A percentile compares a stretch with the other conserved stretches of the same genome.
phyloP scores from a whole-genome alignment of 2,113 vertebrate species.

The Rissa tridactyla region DNA sequence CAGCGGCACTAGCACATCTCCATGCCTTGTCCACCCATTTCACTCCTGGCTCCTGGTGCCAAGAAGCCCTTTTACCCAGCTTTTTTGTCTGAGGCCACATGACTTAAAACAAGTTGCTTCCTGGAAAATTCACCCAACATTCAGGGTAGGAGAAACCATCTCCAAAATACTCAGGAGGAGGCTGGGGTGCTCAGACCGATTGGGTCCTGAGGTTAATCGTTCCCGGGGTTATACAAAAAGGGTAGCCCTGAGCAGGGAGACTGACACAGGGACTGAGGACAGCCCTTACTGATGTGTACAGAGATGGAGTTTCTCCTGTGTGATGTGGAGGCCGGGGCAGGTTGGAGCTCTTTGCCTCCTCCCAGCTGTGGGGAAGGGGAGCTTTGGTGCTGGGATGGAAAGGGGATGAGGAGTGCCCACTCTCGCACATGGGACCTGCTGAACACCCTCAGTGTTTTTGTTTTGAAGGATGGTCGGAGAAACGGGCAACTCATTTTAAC shows the following conservation, averaged over 20 bases:
- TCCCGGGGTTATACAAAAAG: not conserved
- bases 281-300: not conserved
- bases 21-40: not conserved
- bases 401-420: rapidly evolving
- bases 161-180: not conserved
- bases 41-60: not conserved
- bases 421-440: not conserved
- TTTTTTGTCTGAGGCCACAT: not conserved
- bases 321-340: not conserved
- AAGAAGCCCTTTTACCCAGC: not conserved
- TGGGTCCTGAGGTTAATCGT: not conserved
- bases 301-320: not conserved
- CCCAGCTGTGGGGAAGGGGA: not conserved
- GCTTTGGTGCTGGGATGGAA: not conserved
- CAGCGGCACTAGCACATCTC: not conserved
- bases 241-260: not conserved
- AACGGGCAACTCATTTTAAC: not conserved
- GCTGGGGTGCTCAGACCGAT: not conserved
- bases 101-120: not conserved
- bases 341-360: not conserved
- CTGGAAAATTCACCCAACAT: not conserved
- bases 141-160: not conserved
- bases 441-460: not conserved
- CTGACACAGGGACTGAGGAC: not conserved
- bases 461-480: not conserved